Conservation (phyloP, 2,888 invertebrate genomes). For the Elmis aenea region DNA sequence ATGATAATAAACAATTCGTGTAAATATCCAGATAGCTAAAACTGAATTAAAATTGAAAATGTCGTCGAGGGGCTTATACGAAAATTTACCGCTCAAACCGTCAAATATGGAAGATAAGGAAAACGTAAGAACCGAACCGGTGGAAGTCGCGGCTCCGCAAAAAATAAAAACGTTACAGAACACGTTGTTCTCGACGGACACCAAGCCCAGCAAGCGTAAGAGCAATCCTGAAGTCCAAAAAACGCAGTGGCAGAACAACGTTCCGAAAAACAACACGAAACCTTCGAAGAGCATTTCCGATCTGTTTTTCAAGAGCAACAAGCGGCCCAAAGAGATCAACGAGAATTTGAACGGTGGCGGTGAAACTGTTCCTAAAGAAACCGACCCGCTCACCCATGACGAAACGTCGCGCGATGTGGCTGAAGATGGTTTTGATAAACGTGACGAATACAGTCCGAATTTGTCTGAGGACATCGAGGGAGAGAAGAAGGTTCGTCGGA, state of each 20-base stretch:
- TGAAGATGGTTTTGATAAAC: slow-evolving; percentile 9
- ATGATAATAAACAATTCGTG: too few species aligned
- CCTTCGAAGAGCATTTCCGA: slow-evolving; percentile 35
- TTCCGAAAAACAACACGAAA: slow-evolving; percentile 31
- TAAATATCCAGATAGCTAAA: too few species aligned
- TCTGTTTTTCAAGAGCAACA: slow-evolving; percentile 18
- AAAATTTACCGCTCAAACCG: slow-evolving; percentile 39
- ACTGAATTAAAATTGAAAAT: slow-evolving; percentile 23
- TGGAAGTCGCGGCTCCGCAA: slow-evolving; percentile 20
- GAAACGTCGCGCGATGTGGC: neutral
- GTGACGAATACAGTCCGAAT: slow-evolving; percentile 21
- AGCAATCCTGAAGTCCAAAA: slow-evolving; percentile 35
- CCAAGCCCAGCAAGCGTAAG: slow-evolving; percentile 36
- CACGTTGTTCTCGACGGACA: slow-evolving; percentile 21
- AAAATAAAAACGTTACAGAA: slow-evolving; percentile 33
- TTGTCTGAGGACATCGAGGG: slow-evolving; percentile 17
- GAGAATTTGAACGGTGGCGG: slow-evolving; percentile 2
- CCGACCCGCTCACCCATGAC: neutral
- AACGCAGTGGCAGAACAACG: slow-evolving; percentile 24
- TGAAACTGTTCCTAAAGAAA: slow-evolving; percentile 2
- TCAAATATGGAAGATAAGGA: slow-evolving; percentile 29
- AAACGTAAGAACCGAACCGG: slow-evolving; percentile 14
- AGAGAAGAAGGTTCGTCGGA: slow-evolving; percentile 18
- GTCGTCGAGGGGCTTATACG: slow-evolving; percentile 36
- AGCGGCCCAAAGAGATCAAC: slow-evolving; percentile 9